Evolutionary conservation across 2,113 vertebrate genomes (phyloP).

Genomic region (Turnix velox): DNA sequence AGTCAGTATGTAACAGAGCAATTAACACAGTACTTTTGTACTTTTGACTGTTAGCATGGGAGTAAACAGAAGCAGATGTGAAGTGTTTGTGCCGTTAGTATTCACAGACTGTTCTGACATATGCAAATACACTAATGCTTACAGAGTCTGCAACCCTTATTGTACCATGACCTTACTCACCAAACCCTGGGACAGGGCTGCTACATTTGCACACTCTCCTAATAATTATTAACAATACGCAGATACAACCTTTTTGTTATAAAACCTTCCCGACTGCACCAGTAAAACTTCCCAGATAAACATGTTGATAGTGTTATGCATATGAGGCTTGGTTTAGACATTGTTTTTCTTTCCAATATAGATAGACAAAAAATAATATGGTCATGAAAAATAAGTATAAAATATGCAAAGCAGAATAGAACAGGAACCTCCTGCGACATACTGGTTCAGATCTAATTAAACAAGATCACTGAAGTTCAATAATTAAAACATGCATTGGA

Average conservation of each 20-base stretch:
- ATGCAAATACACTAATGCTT: conserved; percentile 74
- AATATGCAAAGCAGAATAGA: neutral
- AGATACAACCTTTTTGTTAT: conserved; percentile 39
- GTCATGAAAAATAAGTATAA: neutral
- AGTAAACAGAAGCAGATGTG: conserved; percentile 80
- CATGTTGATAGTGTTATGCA: neutral
- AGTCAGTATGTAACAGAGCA: conserved; percentile 74
- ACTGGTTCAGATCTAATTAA: neutral
- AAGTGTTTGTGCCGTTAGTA: conserved; percentile 72
- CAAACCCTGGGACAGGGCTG: conserved; percentile 57
- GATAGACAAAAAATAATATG: neutral
- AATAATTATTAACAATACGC: conserved; percentile 68
- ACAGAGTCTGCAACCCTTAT: conserved; percentile 58
- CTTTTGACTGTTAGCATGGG: conserved; percentile 74
- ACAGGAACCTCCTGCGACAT: neutral
- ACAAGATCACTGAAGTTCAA: neutral
- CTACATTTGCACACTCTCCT: conserved; percentile 53
- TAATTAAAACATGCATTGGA: neutral
- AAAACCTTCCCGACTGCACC: neutral
- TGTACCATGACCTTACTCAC: conserved; percentile 64
- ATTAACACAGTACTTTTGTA: conserved; percentile 77
- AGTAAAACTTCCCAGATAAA: conserved; percentile 11
- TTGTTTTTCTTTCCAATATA: neutral
- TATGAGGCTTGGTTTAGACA: neutral
- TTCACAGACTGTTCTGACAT: conserved; percentile 74